These are phyloP conservation scores for Clangula hyemalis DNA, from an alignment of 2,797 vertebrate genomes.

Conservation along the genomic window DNA sequence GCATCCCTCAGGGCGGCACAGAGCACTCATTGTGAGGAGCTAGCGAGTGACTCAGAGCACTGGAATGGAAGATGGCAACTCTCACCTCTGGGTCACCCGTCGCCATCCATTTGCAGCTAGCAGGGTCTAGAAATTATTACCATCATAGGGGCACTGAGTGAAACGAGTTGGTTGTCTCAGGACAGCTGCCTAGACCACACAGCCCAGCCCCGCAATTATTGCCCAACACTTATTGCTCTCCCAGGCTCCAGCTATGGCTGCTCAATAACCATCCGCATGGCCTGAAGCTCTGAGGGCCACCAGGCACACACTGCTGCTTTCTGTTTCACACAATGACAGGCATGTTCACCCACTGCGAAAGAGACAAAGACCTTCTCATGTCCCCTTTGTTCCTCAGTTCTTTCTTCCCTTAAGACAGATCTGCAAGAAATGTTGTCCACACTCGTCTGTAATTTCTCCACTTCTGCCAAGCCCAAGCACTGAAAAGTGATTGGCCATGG, in stretches of 20 bases:
- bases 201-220: not conserved
- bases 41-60: not conserved
- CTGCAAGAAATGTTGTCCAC: conserved; percentile 32
- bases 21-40: not conserved
- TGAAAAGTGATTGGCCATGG: conserved; percentile 6
- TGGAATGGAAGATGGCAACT: conserved; percentile 33
- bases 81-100: conserved; percentile 41
- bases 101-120: conserved; percentile 34
- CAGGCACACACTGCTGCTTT: conserved; percentile 56
- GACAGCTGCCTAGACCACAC: conserved; percentile 33
- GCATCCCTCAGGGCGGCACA: not conserved
- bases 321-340: conserved; percentile 46
- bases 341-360: conserved; percentile 46
- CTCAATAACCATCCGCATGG: not conserved
- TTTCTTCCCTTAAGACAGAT: conserved; percentile 16
- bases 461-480: not conserved
- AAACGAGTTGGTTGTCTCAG: not conserved
- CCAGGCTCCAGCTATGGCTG: not conserved
- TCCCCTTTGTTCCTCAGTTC: conserved; percentile 15
- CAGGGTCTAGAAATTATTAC: conserved; percentile 17
- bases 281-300: conserved; percentile 56
- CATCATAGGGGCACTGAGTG: not conserved
- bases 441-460: not conserved
- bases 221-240: not conserved
- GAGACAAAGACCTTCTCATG: conserved; percentile 56